phyloP scores from a whole-genome alignment of 2,888 invertebrate genomes.

The Acleris cristana region DNA sequence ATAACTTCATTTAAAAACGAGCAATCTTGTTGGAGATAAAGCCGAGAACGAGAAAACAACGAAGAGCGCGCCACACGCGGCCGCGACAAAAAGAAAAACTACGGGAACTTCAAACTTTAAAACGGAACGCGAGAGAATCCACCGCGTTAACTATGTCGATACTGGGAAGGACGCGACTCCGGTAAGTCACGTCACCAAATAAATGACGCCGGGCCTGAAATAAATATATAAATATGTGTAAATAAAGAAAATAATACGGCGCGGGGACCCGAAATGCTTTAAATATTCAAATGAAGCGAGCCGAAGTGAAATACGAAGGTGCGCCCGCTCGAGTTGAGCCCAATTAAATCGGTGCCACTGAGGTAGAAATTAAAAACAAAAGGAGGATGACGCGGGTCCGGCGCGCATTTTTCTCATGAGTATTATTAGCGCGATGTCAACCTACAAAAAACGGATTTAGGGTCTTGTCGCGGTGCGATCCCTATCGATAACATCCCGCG shows the following conservation, averaged over 20 bases:
- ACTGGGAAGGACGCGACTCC: conserved; percentile 82
- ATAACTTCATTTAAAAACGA: conserved; percentile 84
- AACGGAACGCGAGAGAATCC: conserved; percentile 81
- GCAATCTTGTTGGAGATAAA: conserved; percentile 82
- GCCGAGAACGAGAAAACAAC: conserved; percentile 82
- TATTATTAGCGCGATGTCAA: conserved; percentile 84
- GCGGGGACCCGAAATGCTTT: conserved; percentile 79
- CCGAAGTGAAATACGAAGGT: conserved; percentile 83
- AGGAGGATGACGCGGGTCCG: conserved; percentile 79
- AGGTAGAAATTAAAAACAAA: conserved; percentile 85
- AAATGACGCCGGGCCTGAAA: conserved; percentile 78
- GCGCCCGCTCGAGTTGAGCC: conserved; percentile 81
- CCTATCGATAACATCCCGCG: conserved; percentile 79
- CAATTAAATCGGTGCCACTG: conserved; percentile 84
- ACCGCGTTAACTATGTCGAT: conserved; percentile 82
- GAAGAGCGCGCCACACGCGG: conserved; percentile 80
- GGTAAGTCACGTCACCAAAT: conserved; percentile 83
- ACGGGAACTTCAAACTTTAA: conserved; percentile 75
- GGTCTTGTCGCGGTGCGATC: conserved; percentile 77
- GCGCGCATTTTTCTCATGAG: conserved; percentile 83
- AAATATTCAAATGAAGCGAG: conserved; percentile 84
- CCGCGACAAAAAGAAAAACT: conserved; percentile 69
- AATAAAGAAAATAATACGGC: conserved; percentile 80
- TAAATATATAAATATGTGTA: conserved; percentile 83
- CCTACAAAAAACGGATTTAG: conserved; percentile 80